phyloP scores from a whole-genome alignment of 2,113 vertebrate genomes.

The Climacteris rufus region DNA sequence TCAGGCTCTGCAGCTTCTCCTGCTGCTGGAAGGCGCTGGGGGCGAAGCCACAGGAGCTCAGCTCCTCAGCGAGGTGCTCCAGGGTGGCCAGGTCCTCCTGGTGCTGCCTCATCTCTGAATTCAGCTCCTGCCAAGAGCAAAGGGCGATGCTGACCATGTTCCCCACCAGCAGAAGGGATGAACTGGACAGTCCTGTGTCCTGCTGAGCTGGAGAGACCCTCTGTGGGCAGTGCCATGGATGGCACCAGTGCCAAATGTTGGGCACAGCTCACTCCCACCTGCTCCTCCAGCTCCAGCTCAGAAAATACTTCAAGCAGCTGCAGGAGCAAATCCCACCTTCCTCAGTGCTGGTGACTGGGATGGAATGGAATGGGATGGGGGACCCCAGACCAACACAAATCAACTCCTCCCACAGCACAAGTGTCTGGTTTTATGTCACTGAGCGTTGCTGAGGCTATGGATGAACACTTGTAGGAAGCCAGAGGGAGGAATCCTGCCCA shows the following conservation, averaged over 20 bases:
- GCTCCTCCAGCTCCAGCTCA: neutral
- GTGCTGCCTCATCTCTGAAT: conserved; percentile 84
- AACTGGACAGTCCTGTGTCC: fast-evolving
- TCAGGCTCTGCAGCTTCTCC: conserved; percentile 79
- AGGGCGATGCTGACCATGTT: neutral
- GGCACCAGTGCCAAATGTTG: neutral
- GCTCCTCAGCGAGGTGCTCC: conserved; percentile 77
- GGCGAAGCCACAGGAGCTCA: conserved; percentile 75
- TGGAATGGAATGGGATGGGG: neutral
- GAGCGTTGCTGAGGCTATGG: neutral
- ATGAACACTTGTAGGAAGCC: neutral
- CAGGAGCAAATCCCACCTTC: neutral
- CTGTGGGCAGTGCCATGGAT: neutral
- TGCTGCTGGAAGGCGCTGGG: conserved; percentile 74
- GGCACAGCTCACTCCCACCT: neutral
- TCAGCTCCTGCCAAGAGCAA: conserved; percentile 80
- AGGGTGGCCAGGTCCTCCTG: conserved; percentile 80
- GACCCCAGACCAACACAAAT: neutral
- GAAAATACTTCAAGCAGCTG: neutral
- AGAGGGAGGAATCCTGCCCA: neutral
- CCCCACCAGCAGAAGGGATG: neutral
- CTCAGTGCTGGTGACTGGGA: neutral
- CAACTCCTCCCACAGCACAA: neutral
- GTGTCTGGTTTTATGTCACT: neutral
- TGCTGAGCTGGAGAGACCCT: neutral